phyloP scores from a whole-genome alignment of 2,888 invertebrate genomes.

The Aphodius sticticus region DNA sequence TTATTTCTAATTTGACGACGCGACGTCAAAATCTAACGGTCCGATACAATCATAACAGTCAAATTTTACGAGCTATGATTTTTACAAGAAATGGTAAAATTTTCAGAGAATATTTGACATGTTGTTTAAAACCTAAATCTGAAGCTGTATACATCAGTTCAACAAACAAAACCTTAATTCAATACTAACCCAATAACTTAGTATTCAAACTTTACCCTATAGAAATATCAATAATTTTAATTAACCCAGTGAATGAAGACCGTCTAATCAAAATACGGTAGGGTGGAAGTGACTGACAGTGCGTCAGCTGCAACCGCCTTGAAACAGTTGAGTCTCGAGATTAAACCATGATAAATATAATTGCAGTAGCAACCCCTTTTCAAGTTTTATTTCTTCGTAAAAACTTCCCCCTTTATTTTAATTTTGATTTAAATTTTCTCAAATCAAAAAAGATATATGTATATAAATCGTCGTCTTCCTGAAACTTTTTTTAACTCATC shows the following conservation, averaged over 20 bases:
- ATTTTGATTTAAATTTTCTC: neutral
- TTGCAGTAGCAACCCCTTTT: neutral
- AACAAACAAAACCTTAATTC: constrained; percentile 6
- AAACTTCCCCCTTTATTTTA: neutral
- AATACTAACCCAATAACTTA: neutral
- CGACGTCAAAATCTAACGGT: too few relatives aligned
- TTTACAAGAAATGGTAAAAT: too few relatives aligned
- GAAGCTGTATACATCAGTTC: neutral
- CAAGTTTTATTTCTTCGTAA: neutral
- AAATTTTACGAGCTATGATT: too few relatives aligned
- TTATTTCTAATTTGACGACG: too few relatives aligned
- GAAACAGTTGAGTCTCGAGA: neutral
- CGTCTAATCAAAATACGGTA: constrained; percentile 40
- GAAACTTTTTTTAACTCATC: neutral
- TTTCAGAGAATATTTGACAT: too few relatives aligned
- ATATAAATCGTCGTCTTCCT: neutral
- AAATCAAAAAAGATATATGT: neutral
- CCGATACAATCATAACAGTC: too few relatives aligned
- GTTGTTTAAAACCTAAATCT: too few relatives aligned
- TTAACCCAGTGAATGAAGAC: constrained; percentile 42
- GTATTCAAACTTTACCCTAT: constrained; percentile 17
- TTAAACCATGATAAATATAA: neutral
- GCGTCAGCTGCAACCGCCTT: constrained; percentile 35
- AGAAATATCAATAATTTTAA: constrained; percentile 42
- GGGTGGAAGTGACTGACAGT: constrained; percentile 42